Evolutionary conservation across 2,797 vertebrate species (phyloP).

Genomic region (Poliocrania exsul): DNA sequence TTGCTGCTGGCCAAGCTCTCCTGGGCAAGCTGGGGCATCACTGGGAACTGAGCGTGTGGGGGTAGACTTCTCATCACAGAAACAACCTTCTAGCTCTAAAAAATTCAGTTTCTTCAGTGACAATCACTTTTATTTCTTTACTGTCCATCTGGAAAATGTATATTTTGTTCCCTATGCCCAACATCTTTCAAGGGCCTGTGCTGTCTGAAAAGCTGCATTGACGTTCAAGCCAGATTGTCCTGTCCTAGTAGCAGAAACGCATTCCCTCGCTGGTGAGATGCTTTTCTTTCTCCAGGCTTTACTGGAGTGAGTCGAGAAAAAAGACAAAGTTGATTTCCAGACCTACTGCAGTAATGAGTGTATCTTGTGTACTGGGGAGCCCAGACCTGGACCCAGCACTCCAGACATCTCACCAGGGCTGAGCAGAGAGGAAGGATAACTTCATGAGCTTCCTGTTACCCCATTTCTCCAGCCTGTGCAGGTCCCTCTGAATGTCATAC

Average conservation of each 20-base stretch:
- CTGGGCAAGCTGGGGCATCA: background rate
- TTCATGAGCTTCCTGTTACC: background rate
- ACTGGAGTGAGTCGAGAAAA: background rate
- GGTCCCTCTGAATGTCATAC: background rate
- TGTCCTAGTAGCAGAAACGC: background rate
- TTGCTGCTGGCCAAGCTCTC: background rate
- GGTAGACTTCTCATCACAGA: background rate
- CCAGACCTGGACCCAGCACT: background rate
- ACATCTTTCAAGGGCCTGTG: background rate
- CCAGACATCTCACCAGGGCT: background rate
- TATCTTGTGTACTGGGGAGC: background rate
- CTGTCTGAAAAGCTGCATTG: background rate
- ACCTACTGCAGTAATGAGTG: background rate
- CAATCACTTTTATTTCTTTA: background rate
- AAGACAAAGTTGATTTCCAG: background rate
- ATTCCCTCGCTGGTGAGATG: background rate
- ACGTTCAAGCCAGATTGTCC: background rate
- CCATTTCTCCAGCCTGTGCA: background rate
- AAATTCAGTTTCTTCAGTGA: background rate
- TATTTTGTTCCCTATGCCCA: background rate
- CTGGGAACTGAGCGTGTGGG: background rate
- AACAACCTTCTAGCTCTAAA: background rate
- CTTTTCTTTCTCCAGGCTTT: background rate
- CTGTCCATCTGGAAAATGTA: background rate
- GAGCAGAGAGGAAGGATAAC: background rate